A percentile compares a stretch with the other conserved stretches of the same genome.
These are phyloP conservation scores for Ursus arctos DNA, from an alignment of 2,113 vertebrate species.

Conservation along the genomic window DNA sequence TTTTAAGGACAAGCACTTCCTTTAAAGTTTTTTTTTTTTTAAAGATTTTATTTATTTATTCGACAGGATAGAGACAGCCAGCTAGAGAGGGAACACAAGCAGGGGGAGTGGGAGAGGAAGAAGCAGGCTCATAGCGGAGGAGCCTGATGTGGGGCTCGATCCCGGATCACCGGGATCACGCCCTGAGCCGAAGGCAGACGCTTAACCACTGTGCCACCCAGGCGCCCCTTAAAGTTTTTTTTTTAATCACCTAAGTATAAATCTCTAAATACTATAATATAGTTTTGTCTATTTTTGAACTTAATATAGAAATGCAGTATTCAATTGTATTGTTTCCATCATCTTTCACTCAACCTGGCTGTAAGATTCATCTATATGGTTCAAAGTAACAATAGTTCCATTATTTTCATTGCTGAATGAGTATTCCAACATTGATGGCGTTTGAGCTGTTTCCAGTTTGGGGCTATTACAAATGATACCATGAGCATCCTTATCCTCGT, in stretches of 20 bases:
- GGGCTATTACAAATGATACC: background rate
- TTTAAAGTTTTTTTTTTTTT: background rate
- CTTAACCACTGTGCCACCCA: too few species aligned
- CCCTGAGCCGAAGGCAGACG: too few species aligned
- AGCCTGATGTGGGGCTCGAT: too few species aligned
- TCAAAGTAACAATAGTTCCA: background rate
- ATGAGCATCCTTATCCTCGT: too few species aligned
- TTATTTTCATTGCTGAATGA: background rate
- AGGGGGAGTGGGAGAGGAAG: too few species aligned
- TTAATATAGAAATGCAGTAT: background rate
- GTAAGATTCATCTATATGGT: background rate
- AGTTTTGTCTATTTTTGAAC: background rate
- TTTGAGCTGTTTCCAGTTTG: background rate
- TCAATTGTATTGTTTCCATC: background rate
- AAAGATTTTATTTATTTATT: too few species aligned
- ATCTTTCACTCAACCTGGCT: background rate
- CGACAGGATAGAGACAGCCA: too few species aligned
- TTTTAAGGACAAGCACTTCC: background rate
- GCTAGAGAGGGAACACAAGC: too few species aligned
- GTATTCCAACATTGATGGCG: background rate
- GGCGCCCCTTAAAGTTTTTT: background rate
- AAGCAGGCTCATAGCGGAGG: too few species aligned
- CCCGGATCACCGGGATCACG: too few species aligned
- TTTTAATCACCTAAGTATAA: background rate
- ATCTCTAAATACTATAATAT: background rate